Evolutionary conservation across 2,113 vertebrate species (phyloP).

Genomic region (Antechinus flavipes): DNA sequence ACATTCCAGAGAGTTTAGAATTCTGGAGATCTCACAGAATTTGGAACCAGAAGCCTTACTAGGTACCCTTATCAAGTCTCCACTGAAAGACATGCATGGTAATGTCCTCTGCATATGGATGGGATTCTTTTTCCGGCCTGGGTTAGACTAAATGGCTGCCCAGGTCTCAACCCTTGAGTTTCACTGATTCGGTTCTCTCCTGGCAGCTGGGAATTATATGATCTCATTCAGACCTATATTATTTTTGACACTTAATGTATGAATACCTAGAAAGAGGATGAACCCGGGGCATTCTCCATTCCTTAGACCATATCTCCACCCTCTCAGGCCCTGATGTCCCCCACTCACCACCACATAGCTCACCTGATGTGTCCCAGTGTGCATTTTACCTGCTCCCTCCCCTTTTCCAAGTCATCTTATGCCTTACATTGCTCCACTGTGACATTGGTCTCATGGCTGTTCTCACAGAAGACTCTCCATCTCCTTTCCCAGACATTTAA

Average conservation of each 20-base stretch:
- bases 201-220: neutral
- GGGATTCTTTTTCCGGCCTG: neutral
- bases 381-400: neutral
- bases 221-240: neutral
- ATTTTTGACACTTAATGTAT: neutral
- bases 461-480: neutral
- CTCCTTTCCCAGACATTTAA: neutral
- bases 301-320: neutral
- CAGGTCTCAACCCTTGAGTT: neutral
- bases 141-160: neutral
- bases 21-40: neutral
- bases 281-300: neutral
- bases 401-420: neutral
- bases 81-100: neutral
- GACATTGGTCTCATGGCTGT: neutral
- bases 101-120: neutral
- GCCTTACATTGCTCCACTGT: neutral
- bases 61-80: neutral
- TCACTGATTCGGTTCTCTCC: neutral
- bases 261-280: neutral
- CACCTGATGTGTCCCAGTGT: neutral
- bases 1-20: constrained; percentile 11
- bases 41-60: neutral
- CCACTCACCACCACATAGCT: neutral
- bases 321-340: neutral